Evolutionary conservation across 2,888 invertebrate species (phyloP).

Genomic region (Synergus itoensis): DNA sequence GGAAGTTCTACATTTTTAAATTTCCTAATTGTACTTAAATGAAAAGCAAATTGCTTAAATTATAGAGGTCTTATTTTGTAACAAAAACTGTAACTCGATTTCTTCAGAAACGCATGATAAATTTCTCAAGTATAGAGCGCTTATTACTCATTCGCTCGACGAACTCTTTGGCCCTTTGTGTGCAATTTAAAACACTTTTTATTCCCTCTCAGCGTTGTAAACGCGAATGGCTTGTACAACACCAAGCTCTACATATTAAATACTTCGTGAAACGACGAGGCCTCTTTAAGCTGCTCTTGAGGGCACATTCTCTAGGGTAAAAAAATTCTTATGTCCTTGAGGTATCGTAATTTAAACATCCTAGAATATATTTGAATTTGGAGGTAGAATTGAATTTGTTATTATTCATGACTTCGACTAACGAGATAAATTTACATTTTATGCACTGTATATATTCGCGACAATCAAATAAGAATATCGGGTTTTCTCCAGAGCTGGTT

Average conservation of each 20-base stretch:
- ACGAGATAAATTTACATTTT: conserved; percentile 36
- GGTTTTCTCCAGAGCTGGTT: conserved; percentile 23
- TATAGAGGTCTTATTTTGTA: too few species aligned
- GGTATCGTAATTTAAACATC: neutral
- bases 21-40: too few species aligned
- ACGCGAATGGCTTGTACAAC: neutral
- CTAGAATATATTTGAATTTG: neutral
- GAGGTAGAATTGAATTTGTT: conserved; percentile 8
- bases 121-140: neutral
- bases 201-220: neutral
- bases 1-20: too few species aligned
- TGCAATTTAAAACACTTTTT: conserved; percentile 32
- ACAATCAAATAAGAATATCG: conserved; percentile 38
- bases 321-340: neutral
- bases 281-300: neutral
- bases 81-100: neutral
- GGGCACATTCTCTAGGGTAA: neutral
- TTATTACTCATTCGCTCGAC: conserved; percentile 29
- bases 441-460: conserved; percentile 17
- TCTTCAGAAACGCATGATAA: neutral
- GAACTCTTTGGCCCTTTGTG: conserved; percentile 15
- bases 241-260: neutral
- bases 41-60: too few species aligned
- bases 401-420: conserved; percentile 33
- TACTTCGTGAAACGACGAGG: neutral